phyloP scores from a whole-genome alignment of 2,888 invertebrate genomes.

The Julus scandinavius region DNA sequence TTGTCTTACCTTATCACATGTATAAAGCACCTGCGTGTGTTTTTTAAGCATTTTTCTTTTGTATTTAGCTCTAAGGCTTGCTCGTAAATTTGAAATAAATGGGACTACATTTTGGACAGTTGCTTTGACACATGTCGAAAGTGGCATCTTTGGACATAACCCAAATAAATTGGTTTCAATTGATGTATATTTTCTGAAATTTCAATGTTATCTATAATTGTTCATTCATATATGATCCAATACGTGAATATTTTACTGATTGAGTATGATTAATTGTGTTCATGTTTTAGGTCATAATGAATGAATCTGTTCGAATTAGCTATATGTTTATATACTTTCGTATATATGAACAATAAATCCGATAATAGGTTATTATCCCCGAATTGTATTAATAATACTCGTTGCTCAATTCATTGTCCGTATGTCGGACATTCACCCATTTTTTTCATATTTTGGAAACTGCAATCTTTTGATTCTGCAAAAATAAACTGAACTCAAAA shows the following conservation, averaged over 20 bases:
- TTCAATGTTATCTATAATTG: not conserved
- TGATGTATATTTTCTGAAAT: too few relatives aligned
- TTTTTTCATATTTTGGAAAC: not conserved
- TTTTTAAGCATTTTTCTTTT: not conserved
- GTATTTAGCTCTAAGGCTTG: not conserved
- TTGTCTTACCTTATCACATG: conserved; percentile 24
- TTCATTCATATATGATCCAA: not conserved
- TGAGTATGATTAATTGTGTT: not conserved
- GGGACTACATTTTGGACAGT: too few relatives aligned
- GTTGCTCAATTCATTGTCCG: conserved; percentile 14
- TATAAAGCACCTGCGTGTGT: not conserved
- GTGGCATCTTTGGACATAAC: too few relatives aligned
- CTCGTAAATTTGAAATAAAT: too few relatives aligned
- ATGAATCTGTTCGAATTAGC: not conserved
- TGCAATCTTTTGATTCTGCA: conserved; percentile 31
- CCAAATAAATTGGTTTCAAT: too few relatives aligned
- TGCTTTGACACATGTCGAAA: too few relatives aligned
- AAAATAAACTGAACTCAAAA: conserved; percentile 14
- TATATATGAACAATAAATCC: not conserved
- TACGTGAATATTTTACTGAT: not conserved
- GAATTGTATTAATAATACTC: not conserved
- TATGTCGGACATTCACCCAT: conserved; percentile 10
- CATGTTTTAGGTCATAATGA: not conserved
- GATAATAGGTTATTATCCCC: conserved; percentile 34
- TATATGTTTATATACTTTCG: not conserved